Evolutionary conservation across 2,113 vertebrate species (phyloP), one percentile per base, ranked within the genome.

Genomic region (Chaetorhynchus papuensis): DNA sequence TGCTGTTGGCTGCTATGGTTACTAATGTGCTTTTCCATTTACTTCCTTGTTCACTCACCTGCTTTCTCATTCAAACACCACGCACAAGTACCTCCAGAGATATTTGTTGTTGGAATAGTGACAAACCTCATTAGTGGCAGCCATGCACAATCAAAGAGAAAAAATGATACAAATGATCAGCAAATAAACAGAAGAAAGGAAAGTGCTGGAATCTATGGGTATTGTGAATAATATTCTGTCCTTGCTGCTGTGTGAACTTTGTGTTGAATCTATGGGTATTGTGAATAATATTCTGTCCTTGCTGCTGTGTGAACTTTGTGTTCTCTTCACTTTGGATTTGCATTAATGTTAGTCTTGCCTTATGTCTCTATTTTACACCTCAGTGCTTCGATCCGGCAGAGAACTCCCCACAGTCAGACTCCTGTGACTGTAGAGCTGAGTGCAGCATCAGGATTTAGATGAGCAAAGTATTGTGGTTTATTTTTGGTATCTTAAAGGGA

Each of bases 351-450:
- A 42, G 64, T 44, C 75, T 83, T 90, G 90, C 85, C 75, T 92
- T 96, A 94, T 90, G 87, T 94, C 93, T 94, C 79, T 92, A 8
- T 90, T 94, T 96, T 92, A 93, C 94, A 95, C 90, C 87, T 92
- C 93, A 93, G 52, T 90, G 92, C 84, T 59, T 93, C 3, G 3
- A 74, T 88, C 78, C 11, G 0, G 85, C 92, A 84, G 37, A 86
- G 79, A 95, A 41, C 76, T 90, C 68, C 56, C 52, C 80, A 83
- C 84, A 94, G 79, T 92, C 68, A 78, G 83, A 68, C 68, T 90
- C 72, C 79, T 86, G 79, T 95, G 85, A 93, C 82, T 81, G 68
- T 70, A 42, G 59, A 75, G 88, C 91, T 63, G 74, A 88, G 47
- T 72, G 66, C 89, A 90, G 57, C 35, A 59, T 74, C 70, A 57